Conservation (phyloP, 2,113 vertebrate species). For the Dromiciops gliroides region DNA sequence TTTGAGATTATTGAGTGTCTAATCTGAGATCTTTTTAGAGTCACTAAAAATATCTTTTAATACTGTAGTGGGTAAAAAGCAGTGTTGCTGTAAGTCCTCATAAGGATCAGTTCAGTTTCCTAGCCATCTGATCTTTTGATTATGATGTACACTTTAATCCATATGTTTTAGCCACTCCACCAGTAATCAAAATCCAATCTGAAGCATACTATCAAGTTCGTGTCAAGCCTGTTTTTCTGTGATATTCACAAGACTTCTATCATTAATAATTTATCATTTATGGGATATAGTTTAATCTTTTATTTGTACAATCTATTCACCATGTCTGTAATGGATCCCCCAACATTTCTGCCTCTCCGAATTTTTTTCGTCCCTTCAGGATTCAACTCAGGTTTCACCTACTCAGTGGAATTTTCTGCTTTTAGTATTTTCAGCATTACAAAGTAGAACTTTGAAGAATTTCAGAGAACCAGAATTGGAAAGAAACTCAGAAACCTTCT, state of each 20-base stretch:
- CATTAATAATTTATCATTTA: not conserved
- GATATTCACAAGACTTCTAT: not conserved
- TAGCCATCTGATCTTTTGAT: not conserved
- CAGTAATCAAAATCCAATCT: not conserved
- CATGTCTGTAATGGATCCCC: not conserved
- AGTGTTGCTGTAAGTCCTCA: too few species aligned
- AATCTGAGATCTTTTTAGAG: not conserved
- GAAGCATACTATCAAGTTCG: not conserved
- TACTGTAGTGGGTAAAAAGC: not conserved
- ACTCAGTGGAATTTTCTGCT: not conserved
- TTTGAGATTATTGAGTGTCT: not conserved
- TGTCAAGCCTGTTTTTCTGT: not conserved
- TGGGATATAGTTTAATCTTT: not conserved
- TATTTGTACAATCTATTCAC: not conserved
- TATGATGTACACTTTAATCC: not conserved
- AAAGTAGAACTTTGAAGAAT: not conserved
- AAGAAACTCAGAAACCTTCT: not conserved
- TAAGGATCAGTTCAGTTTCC: not conserved
- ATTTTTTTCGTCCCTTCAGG: not conserved
- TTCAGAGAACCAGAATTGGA: not conserved
- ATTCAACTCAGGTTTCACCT: not conserved
- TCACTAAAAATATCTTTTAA: not conserved
- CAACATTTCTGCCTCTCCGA: not conserved
- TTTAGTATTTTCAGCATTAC: not conserved
- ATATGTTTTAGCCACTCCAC: not conserved